Evolutionary conservation across 1,140 invertebrate genomes (phyloP), one percentile per base, ranked within the genome.

Genomic region (Bombus superbus): DNA sequence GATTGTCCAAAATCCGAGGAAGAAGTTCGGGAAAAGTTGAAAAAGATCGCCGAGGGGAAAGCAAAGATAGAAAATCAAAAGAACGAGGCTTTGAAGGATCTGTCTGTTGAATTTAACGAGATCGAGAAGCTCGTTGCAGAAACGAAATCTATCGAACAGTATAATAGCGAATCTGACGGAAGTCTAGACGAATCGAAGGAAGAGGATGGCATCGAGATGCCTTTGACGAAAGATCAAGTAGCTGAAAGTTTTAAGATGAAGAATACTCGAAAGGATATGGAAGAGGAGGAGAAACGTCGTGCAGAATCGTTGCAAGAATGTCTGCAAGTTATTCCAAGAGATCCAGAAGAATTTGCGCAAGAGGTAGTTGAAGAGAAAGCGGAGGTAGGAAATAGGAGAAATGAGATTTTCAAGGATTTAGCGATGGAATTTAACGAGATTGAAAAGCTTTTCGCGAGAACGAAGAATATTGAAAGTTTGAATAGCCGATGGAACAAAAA

Each of bases 51-150:
- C 0, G 78, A 88, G 18, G 87, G 86, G 6, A 94, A 93, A 35
- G 88, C 77, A 40, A 90, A 83, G 62, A 93, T 94, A 59, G 89
- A 94, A 69, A 69, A 76, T 40, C 85, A 88, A 62, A 93, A 91
- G 74, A 90, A 88, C 44, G 85, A 91, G 15, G 91, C 92, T 18
- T 73, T 94, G 38, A 71, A 90, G 18, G 38, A 76, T 69, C 73
- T 94, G 9, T 77, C 88, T 18, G 57, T 83, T 22, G 81, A 93
- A 83, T 92, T 93, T n/a, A 77, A 88, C 11, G 57, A 90, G 35
- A 89, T 86, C 22, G 84, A 90, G 42, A 88, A 73, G 32, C 57
- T 91, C 5, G 64, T 83, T 15, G 72, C 66, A 1, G 79, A 88
- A 22, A 64, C 86, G 25, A 79, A 71, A 66, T 57, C 66, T n/a